These are phyloP conservation scores for Periophthalmus modestus DNA, from an alignment of 2,113 vertebrate genomes.

Conservation along the genomic window DNA sequence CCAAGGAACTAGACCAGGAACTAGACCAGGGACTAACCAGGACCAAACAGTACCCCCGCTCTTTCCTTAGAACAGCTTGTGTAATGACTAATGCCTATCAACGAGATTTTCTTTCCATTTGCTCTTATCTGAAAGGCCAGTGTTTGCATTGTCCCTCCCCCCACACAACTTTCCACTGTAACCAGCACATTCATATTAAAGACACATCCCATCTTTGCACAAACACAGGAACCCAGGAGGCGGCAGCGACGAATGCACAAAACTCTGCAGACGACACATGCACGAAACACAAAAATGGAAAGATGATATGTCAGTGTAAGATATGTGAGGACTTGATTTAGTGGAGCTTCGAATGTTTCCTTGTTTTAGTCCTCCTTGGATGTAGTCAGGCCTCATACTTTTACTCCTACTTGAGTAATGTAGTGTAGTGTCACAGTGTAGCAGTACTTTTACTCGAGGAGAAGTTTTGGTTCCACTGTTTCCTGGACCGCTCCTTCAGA, in stretches of 20 bases:
- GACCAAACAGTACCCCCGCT: too few species aligned
- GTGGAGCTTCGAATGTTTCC: too few species aligned
- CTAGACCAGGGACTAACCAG: not conserved
- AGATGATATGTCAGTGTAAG: not conserved
- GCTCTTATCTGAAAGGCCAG: constrained; percentile 35
- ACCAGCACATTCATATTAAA: constrained; percentile 59
- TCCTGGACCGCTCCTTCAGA: too few species aligned
- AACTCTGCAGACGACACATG: constrained; percentile 72
- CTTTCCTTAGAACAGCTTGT: not conserved
- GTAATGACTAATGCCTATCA: constrained; percentile 4
- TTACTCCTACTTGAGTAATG: too few species aligned
- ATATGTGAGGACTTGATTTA: too few species aligned
- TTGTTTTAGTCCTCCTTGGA: too few species aligned
- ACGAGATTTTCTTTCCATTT: constrained; percentile 16
- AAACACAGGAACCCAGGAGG: constrained; percentile 62
- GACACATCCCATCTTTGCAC: constrained; percentile 66
- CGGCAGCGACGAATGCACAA: constrained; percentile 73
- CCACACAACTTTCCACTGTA: constrained; percentile 65
- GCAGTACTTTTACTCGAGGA: too few species aligned
- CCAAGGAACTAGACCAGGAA: not conserved
- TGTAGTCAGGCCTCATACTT: too few species aligned
- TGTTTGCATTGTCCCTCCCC: constrained; percentile 57
- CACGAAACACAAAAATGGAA: constrained; percentile 54
- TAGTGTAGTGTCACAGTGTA: too few species aligned
- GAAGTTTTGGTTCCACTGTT: too few species aligned